These are phyloP conservation scores for Pomacea maculata DNA, from an alignment of 1,140 invertebrate genomes.

Conservation along the genomic window DNA sequence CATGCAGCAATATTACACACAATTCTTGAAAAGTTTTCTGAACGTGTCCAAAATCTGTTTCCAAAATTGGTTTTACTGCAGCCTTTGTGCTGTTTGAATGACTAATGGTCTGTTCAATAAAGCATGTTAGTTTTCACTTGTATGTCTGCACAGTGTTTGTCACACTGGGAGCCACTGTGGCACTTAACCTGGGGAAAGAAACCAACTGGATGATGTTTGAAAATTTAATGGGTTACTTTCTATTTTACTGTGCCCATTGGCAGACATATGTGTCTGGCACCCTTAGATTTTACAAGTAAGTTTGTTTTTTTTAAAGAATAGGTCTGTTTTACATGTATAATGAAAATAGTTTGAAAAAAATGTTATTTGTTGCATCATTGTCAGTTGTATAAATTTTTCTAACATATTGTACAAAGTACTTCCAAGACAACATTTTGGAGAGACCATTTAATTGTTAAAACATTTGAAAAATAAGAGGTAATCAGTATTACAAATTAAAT, in stretches of 20 bases:
- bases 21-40: too few relatives aligned
- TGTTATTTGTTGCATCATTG: too few relatives aligned
- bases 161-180: conserved; percentile 89
- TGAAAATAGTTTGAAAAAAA: too few relatives aligned
- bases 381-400: too few relatives aligned
- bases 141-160: conserved; percentile 84
- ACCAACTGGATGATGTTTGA: conserved; percentile 94
- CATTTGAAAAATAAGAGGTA: too few relatives aligned
- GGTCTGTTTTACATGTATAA: too few relatives aligned
- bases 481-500: too few relatives aligned
- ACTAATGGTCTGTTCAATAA: background rate
- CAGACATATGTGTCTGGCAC: conserved; percentile 96
- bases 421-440: too few relatives aligned
- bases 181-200: conserved; percentile 89
- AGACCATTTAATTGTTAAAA: too few relatives aligned
- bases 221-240: conserved; percentile 89
- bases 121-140: conserved; percentile 12
- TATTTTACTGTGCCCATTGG: conserved; percentile 99
- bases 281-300: conserved; percentile 85
- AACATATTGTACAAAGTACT: too few relatives aligned
- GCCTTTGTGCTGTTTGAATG: background rate
- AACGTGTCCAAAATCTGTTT: background rate
- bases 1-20: too few relatives aligned
- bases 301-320: conserved; percentile 12
- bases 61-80: background rate